phyloP scores from a whole-genome alignment of 2,888 invertebrate species.

The Muscina levida region DNA sequence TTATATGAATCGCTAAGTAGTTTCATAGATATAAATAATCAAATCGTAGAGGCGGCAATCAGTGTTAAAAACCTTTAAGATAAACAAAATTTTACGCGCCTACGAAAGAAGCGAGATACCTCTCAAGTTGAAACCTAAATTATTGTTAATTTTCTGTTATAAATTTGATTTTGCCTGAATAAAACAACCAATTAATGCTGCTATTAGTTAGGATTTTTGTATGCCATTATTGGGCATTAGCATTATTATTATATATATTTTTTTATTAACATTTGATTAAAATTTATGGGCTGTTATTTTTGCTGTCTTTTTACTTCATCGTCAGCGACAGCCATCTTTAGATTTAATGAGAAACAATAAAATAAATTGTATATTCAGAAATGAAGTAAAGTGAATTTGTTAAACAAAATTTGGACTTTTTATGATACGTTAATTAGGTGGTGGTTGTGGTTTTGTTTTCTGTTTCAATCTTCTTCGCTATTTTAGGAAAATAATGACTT shows the following conservation, averaged over 20 bases:
- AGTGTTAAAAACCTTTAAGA: conserved; percentile 51
- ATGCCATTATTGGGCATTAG: conserved; percentile 10
- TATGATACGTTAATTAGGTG: conserved; percentile 61
- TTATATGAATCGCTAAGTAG: conserved; percentile 20
- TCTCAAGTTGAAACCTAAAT: too few relatives aligned
- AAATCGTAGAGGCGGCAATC: conserved; percentile 34
- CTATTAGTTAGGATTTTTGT: conserved; percentile 32
- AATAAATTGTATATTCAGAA: conserved; percentile 13
- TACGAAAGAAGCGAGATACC: conserved; percentile 24
- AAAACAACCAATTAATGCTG: conserved; percentile 34
- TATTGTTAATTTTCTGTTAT: conserved; percentile 39
- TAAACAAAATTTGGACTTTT: conserved; percentile 22
- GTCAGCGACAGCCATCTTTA: not conserved
- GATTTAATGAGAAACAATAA: not conserved
- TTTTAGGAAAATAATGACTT: conserved; percentile 15
- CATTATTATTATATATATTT: conserved; percentile 22
- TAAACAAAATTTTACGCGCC: conserved; percentile 53
- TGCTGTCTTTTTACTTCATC: not conserved
- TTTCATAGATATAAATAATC: conserved; percentile 21
- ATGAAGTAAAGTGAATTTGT: conserved; percentile 51
- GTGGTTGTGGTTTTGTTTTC: conserved; percentile 37
- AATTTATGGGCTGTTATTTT: conserved; percentile 58
- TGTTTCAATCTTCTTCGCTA: conserved; percentile 32
- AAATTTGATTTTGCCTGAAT: conserved; percentile 41
- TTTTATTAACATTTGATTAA: conserved; percentile 60